Evolutionary conservation across 2,888 invertebrate species (phyloP).

Genomic region (Rhagophthalmus giganteus): DNA sequence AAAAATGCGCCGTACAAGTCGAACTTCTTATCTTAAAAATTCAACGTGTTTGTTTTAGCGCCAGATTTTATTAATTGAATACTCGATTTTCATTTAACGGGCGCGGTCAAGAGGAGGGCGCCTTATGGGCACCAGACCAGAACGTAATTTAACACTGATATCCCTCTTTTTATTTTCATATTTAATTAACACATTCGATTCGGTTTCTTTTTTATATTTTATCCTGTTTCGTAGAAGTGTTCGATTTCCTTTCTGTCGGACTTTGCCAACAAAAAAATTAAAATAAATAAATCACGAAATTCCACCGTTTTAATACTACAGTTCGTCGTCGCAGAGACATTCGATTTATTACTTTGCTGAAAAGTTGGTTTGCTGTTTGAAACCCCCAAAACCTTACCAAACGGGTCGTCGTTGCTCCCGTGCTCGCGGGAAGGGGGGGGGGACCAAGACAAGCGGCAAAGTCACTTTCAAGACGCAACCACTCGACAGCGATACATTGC

Average conservation of each 20-base stretch:
- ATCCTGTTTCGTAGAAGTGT: background rate
- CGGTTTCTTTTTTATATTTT: constrained; percentile 3
- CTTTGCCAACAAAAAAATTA: constrained; percentile 3
- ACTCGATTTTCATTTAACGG: constrained; percentile 7
- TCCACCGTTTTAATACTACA: constrained; percentile 43
- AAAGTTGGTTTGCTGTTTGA: constrained; percentile 49
- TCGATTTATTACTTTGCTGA: constrained; percentile 50
- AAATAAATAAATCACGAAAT: constrained; percentile 14
- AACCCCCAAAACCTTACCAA: constrained; percentile 48
- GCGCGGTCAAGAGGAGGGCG: background rate
- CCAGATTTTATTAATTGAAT: constrained; percentile 17
- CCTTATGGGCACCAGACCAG: constrained; percentile 15
- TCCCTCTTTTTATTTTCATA: constrained; percentile 10
- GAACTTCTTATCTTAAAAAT: no score
- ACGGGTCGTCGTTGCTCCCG: constrained; percentile 42
- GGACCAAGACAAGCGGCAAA: constrained; percentile 41
- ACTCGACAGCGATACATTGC: constrained; percentile 38
- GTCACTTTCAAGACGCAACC: constrained; percentile 41
- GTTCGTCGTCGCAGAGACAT: constrained; percentile 40
- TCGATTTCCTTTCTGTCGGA: constrained; percentile 9
- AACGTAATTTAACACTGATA: constrained; percentile 14
- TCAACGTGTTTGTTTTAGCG: no score
- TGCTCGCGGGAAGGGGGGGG: constrained; percentile 34
- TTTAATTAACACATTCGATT: constrained; percentile 18
- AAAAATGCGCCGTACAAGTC: no score